Percentiles rank a stretch among this genome's conserved stretches.
Conservation (phyloP, 37 sponge, comb jelly and placozoan species). For the Halichondria panicea region DNA sequence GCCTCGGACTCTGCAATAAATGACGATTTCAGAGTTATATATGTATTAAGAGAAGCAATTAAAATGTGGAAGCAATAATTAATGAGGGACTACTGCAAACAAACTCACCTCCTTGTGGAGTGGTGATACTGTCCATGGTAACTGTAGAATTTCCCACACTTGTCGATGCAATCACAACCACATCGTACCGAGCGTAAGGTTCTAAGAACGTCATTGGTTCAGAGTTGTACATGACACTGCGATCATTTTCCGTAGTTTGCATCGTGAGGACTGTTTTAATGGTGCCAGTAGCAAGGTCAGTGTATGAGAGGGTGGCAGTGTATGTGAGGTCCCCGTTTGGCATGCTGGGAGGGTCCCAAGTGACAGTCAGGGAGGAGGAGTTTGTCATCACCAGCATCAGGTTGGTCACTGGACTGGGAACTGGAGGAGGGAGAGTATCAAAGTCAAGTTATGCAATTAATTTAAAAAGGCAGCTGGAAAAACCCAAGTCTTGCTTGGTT, state of each 20-base stretch:
- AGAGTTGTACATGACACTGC: not conserved
- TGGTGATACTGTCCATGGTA: not conserved
- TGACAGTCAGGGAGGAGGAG: not conserved
- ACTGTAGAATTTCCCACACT: not conserved
- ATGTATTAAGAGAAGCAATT: too few species aligned
- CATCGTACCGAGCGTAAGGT: constrained; percentile 10
- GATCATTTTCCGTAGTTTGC: not conserved
- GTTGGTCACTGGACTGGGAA: not conserved
- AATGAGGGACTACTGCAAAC: too few species aligned
- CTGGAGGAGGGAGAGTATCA: not conserved
- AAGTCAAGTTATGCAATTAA: too few species aligned
- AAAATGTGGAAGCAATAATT: too few species aligned
- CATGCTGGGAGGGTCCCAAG: not conserved
- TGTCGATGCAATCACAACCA: constrained; percentile 4
- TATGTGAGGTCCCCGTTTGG: not conserved
- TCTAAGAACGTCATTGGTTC: too few species aligned
- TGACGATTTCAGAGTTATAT: too few species aligned
- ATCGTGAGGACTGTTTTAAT: not conserved
- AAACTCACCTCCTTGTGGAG: constrained; percentile 27
- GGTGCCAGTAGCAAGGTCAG: not conserved
- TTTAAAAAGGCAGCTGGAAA: too few species aligned
- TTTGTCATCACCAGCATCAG: not conserved
- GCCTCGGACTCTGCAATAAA: constrained; percentile 1
- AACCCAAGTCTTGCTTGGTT: too few species aligned
- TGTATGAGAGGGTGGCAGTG: not conserved